Evolutionary conservation across 2,888 invertebrate genomes (phyloP).

Genomic region (Deroplatys truncata): DNA sequence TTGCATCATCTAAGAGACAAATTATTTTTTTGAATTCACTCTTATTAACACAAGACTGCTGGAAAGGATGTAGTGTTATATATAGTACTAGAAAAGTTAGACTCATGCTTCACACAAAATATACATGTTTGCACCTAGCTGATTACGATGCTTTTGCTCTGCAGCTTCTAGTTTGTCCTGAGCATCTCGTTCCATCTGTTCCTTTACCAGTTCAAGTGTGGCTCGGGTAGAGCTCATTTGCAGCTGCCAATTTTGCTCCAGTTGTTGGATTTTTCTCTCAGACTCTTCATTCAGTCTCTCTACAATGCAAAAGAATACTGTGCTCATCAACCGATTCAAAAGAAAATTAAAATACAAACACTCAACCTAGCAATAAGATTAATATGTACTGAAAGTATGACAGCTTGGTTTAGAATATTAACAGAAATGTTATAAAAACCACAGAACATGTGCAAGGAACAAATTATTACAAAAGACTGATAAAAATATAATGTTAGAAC

Average conservation of each 20-base stretch:
- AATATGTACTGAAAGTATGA: too few relatives aligned
- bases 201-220: slow-evolving; percentile 47
- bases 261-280: slow-evolving; percentile 43
- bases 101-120: not conserved
- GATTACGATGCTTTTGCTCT: slow-evolving; percentile 56
- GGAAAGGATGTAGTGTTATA: too few relatives aligned
- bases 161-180: slow-evolving; percentile 45
- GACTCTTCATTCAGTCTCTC: slow-evolving; percentile 45
- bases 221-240: slow-evolving; percentile 45
- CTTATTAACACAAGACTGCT: too few relatives aligned
- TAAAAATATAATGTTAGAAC: too few relatives aligned
- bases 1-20: too few relatives aligned
- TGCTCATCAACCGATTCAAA: not conserved
- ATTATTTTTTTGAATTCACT: too few relatives aligned
- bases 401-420: too few relatives aligned
- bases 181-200: slow-evolving; percentile 49
- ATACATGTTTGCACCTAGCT: slow-evolving; percentile 50
- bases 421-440: too few relatives aligned
- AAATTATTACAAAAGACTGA: too few relatives aligned
- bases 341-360: not conserved
- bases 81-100: not conserved
- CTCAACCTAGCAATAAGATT: not conserved
- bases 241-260: slow-evolving; percentile 45
- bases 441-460: too few relatives aligned
- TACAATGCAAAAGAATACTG: slow-evolving; percentile 34